Base-by-base conservation (phyloP, 2,797 vertebrate genomes). In the Danio kyathit region DNA sequence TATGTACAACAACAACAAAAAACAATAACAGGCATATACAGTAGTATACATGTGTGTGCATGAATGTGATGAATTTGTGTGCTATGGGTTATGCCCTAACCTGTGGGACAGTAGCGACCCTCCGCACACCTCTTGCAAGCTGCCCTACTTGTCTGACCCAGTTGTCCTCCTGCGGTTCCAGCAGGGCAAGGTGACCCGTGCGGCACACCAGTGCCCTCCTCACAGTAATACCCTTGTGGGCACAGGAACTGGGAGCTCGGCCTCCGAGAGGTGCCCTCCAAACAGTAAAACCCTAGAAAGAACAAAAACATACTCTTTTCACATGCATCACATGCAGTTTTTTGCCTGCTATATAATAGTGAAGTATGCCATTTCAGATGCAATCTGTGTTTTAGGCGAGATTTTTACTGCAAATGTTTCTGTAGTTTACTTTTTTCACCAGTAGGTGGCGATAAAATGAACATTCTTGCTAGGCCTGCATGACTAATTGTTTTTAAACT, bases 71-170 rank as follows among this genome's bases (percentile, higher is more conserved):
- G 49, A 52, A 60, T 67, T 72, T 63, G 63, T 60, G 75, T 76
- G 84, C 49, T 10, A 74, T 12, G 3, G 12, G 61, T 71, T 52
- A 59, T 49, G 73, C 46, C 82, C 82, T 88, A 90, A 95, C 95
- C 95, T 92, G 92, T 85, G 77, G 94, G 94, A 92, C 95, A 96
- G 86, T 92, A 95, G 67, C 94, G 93, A 83, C 95, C 95, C 91
- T 95, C 95, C 48, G 88, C 89, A 73, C 95, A 96, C 88, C 94
- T 93, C 87, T 90, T 95, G 82, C 95, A 96, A 80, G 93, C 93
- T 88, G 93, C 90, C 84, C 93, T 93, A 92, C 93, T 95, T 91
- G 94, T 95, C 90, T 95, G 95, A 82, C 95, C 95, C 89, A 93
- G 87, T 92, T 95, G 93, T 89, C 93, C 92, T 83, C 94, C 95